Evolutionary conservation across 64 coral and sea anemone genomes (phyloP).

Genomic region (Pachyseris speciosa): DNA sequence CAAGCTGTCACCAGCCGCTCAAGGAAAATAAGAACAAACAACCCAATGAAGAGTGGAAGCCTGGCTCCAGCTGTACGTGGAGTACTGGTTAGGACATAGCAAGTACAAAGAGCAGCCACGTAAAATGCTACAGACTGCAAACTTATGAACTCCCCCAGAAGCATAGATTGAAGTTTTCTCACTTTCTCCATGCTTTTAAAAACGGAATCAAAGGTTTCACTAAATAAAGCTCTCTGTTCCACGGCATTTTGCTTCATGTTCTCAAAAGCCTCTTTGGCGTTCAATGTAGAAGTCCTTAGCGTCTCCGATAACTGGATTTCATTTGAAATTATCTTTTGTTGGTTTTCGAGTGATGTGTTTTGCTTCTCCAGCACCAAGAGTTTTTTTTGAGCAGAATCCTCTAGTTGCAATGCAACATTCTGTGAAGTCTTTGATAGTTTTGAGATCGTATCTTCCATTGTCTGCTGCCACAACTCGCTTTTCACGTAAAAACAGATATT

Average conservation of each 20-base stretch:
- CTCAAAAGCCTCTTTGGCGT: slow-evolving; percentile 84
- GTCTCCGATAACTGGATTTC: slow-evolving; percentile 75
- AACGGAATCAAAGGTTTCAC: slow-evolving; percentile 91
- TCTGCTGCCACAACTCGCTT: slow-evolving; percentile 92
- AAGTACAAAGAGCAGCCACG: slow-evolving; percentile 80
- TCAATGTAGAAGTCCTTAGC: slow-evolving; percentile 69
- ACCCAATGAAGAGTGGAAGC: slow-evolving; percentile 75
- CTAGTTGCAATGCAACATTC: slow-evolving; percentile 81
- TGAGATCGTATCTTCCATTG: slow-evolving; percentile 89
- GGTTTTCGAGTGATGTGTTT: slow-evolving; percentile 85
- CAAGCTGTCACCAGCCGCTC: slow-evolving; percentile 82
- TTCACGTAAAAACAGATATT: slow-evolving; percentile 98
- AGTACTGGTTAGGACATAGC: slow-evolving; percentile 90
- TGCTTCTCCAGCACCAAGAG: slow-evolving; percentile 71
- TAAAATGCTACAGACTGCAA: slow-evolving; percentile 94
- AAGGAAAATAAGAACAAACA: slow-evolving; percentile 68
- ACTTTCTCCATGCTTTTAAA: slow-evolving; percentile 90
- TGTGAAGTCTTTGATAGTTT: slow-evolving; percentile 88
- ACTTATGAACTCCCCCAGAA: slow-evolving; percentile 94
- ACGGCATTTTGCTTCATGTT: slow-evolving; percentile 86
- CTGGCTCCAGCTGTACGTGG: slow-evolving; percentile 84
- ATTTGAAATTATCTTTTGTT: slow-evolving; percentile 79
- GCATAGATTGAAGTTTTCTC: slow-evolving; percentile 85
- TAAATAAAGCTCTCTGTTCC: slow-evolving; percentile 88
- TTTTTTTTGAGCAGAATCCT: slow-evolving; percentile 83